Percentiles rank a stretch among this genome's conserved stretches.
phyloP scores from a whole-genome alignment of 2,797 vertebrate species.

The Oreochromis grahami region DNA sequence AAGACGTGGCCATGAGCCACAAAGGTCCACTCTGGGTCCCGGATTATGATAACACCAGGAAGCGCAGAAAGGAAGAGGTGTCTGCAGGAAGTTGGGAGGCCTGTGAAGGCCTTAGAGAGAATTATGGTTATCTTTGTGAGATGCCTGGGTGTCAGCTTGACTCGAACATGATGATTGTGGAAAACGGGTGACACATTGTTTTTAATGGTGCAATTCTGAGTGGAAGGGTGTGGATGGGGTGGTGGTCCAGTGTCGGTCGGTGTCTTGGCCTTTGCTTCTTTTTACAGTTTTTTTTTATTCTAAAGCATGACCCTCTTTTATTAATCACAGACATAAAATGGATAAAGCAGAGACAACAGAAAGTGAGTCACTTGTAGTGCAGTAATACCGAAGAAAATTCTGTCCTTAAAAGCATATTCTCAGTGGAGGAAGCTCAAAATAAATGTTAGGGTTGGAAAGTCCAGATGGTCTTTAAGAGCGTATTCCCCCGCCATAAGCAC shows the following conservation, averaged over 20 bases:
- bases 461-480: conserved; percentile 94
- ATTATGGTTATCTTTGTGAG: conserved; percentile 68
- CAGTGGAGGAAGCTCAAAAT: conserved; percentile 80
- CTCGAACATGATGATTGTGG: conserved; percentile 20
- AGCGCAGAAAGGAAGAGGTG: conserved; percentile 77
- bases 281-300: neutral
- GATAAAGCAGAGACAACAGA: conserved; percentile 7
- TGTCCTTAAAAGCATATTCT: conserved; percentile 68
- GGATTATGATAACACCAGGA: conserved; percentile 92
- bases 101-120: conserved; percentile 63
- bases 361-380: conserved; percentile 10
- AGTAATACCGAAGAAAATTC: conserved; percentile 16
- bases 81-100: conserved; percentile 82
- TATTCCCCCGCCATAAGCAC: conserved; percentile 86
- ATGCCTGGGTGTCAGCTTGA: conserved; percentile 49
- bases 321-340: conserved; percentile 19
- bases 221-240: neutral
- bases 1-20: conserved; percentile 87
- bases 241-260: neutral
- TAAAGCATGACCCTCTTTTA: neutral
- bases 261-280: neutral
- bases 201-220: neutral
- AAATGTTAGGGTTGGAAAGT: conserved; percentile 93
- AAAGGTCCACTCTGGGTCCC: conserved; percentile 83
- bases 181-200: conserved; percentile 20